Base-by-base conservation (phyloP, 2,113 vertebrate genomes). In the Amphilophus citrinellus region DNA sequence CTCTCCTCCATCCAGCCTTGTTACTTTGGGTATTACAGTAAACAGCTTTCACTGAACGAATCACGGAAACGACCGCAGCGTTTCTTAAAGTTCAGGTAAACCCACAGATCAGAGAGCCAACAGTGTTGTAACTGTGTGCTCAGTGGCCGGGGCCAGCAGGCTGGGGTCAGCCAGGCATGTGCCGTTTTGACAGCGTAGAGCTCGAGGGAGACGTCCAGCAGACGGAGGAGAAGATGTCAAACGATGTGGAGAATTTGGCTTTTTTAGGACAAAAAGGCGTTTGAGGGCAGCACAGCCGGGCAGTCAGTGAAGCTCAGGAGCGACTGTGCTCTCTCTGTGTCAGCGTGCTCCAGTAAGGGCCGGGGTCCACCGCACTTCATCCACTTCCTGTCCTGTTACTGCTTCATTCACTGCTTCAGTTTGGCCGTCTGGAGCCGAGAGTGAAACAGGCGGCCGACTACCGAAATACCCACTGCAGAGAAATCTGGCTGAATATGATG, bases 161-260 rank as follows among this genome's bases (percentile, higher is more conserved):
- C 71, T n/a, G 68, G 47, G 77, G 84, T 77, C 22, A 82, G 62
- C 58, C 79, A 81, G 83, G 83, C 76, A 71, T 83, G 91, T 87
- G 87, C 68, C 91, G 91, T 91, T 93, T 90, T 89, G 88, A 92
- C 92, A 94, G 91, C 60, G 81, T 66, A 10, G 7, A 90, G 82
- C 80, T 92, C 71, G 0, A 50, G 89, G 80, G 76, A 82, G 50
- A 77, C 73, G 32, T 68, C 47, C 5, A 85, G 62, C 92, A 94
- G 91, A 90, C 94, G 92, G 87, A 85, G 73, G 62, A 82, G 76
- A 83, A 59, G 79, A 87, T 88, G 80, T 81, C 32, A 53, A 79
- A 35, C 85, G 92, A 93, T 91, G 80, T 63, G n/a, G 56, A 76
- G 84, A 90, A 93, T 88, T 85, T 76, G 10, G 42, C 59, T 91